These are phyloP conservation scores for Wasmannia auropunctata DNA, from an alignment of 1,140 invertebrate genomes.

Conservation along the genomic window DNA sequence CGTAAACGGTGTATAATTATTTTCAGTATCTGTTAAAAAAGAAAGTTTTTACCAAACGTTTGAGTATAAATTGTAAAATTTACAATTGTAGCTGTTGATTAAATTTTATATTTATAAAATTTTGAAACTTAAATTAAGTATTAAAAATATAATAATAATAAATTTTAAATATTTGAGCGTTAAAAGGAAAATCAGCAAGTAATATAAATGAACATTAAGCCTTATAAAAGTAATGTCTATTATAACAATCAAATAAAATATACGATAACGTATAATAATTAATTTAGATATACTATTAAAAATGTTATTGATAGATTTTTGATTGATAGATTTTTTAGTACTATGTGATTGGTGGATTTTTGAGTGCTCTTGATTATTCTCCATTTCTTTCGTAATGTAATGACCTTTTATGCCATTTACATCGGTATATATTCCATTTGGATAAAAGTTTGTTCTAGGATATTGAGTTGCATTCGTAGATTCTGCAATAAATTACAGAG, in stretches of 20 bases:
- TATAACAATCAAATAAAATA: neutral
- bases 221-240: neutral
- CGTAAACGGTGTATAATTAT: neutral
- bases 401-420: conserved; percentile 72
- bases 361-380: conserved; percentile 76
- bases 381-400: conserved; percentile 71
- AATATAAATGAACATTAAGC: neutral
- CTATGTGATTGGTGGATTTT: conserved; percentile 61
- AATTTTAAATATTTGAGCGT: neutral
- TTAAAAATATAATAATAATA: neutral
- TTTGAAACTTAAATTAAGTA: neutral
- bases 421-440: conserved; percentile 71
- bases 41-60: neutral
- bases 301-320: neutral
- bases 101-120: neutral
- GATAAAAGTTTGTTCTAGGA: conserved; percentile 34
- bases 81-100: neutral
- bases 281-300: conserved; percentile 32
- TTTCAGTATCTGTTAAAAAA: neutral
- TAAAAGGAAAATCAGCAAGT: neutral
- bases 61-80: neutral
- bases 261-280: neutral
- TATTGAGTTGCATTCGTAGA: conserved; percentile 24
- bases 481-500: conserved; percentile 27
- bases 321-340: neutral